These are phyloP conservation scores for Cercopithecus mona DNA, from an alignment of 2,113 vertebrate species.

Conservation along the genomic window DNA sequence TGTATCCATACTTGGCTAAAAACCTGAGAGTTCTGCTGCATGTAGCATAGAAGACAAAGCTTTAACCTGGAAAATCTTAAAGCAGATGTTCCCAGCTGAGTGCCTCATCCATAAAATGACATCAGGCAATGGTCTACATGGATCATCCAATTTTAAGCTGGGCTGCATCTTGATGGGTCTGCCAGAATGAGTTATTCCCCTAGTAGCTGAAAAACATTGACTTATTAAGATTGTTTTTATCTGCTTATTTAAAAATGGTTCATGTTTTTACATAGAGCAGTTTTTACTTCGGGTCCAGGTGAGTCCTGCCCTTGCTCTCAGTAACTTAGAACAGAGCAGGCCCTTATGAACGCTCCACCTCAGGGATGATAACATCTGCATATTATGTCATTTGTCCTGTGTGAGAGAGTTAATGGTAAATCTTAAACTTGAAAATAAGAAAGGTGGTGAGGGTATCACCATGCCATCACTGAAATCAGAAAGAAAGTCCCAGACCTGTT, in stretches of 20 bases:
- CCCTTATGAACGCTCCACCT: not conserved
- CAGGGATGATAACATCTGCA: not conserved
- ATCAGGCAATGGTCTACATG: not conserved
- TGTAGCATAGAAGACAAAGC: not conserved
- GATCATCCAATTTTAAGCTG: constrained; percentile 24
- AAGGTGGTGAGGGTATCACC: not conserved
- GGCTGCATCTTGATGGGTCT: not conserved
- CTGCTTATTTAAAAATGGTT: not conserved
- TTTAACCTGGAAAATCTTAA: constrained; percentile 21
- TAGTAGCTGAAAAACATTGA: not conserved
- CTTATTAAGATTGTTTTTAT: not conserved
- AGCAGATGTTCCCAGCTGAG: constrained; percentile 19
- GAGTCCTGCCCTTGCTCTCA: not conserved
- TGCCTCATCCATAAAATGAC: constrained; percentile 37
- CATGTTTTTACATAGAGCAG: not conserved
- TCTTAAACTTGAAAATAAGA: not conserved
- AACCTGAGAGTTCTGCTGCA: not conserved
- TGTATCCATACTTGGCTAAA: not conserved
- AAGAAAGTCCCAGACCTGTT: not conserved
- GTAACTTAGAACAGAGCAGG: not conserved
- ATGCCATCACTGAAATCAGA: not conserved
- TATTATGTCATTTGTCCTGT: not conserved
- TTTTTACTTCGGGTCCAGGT: not conserved
- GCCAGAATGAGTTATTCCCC: constrained; percentile 29
- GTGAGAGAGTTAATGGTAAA: not conserved